Evolutionary conservation across 1,140 invertebrate genomes (phyloP), one percentile per base, ranked within the genome.

Genomic region (Drosophila ercepeae): DNA sequence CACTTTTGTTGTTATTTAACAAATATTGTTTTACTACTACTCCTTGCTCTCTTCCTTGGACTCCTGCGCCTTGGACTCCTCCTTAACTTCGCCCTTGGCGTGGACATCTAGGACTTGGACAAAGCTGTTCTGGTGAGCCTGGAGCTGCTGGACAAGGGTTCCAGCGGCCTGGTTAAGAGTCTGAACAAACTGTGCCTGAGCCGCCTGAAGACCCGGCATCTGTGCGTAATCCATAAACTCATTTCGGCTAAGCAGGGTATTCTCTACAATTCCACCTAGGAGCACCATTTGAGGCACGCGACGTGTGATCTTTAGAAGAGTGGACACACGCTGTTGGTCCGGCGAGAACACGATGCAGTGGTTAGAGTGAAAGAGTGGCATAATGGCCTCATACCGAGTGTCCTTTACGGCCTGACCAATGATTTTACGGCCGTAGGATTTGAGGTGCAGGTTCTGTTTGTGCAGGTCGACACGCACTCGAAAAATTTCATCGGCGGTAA

Each of bases 201-300:
- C 92, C 25, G 92, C 86, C 69, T 94, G 92, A 50, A 96, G 73
- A 78, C 93, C 93, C 1, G 94, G 93, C 75, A 95, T 92, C 77
- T 93, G 91, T 46, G 94, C 94, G 65, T 93, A 95, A 63, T 93
- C 92, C 25, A 94, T 65, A 14, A 96, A 92, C 69, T 96, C 94
- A 82, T 95, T 94, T 45, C 92, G 93, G 29, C 92, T 94, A 23
- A 96, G 65, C n/a, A 96, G 90, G 48, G 91, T 93, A 41, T 94
- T 93, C 68, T 96, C 93, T 48, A 95, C 92, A 61, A 96, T 94
- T 23, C 94, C 95, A 78, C 95, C 95, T 78, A 96, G 84, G 9
- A 95, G 89, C 71, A 94, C 86, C 65, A 95, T 78, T 78, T 95
- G 93, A 3, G 94, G 94, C 39, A 92, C 91, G 72, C 93, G 95